Base-by-base conservation (phyloP, 2,888 invertebrate genomes). In the Chalcosyrphus nemorum region DNA sequence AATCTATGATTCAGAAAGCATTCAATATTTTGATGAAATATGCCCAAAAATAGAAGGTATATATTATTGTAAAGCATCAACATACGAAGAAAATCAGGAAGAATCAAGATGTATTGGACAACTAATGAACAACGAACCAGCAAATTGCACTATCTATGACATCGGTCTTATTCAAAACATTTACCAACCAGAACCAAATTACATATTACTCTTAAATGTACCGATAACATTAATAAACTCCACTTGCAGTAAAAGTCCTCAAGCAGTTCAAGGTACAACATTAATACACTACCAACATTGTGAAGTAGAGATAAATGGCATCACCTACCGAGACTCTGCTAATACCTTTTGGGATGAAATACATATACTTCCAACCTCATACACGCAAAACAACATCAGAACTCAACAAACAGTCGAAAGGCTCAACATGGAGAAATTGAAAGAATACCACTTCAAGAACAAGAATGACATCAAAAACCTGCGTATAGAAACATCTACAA, bases 21-120 rank as follows among this genome's bases (percentile, higher is more conserved):
- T 81, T 38, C 43, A 66, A 61, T 81, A 81, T 68, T 68, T 81
- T 43, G 32, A 63, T 50, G 47, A 66, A 47, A 47, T 35, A 2
- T 80, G 72, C 41, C 66, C 72, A 11, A 54, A 52, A 61, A 29
- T 72, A 71, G 52, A 72, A 68, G 38, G 50, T 9, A n/a, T 63
- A 2, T 71, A 21, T 71, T 38, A 29, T 59, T 71, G 59, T 24
- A 59, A 59, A 47, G 19, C 15, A 41, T 7, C 70, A 70, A 6
- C 43, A 47, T 35, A 47, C 17, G 21, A n/a, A n/a, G n/a, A n/a
- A n/a, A n/a, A n/a, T n/a, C n/a, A n/a, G n/a, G n/a, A n/a, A n/a
- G n/a, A n/a, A 11, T 84, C 59, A 1, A 3, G 6, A 74, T 82
- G 68, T 15, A 35, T 82, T 2, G 72, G 68, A 3, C 59, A 43